Conservation (phyloP, 2,113 vertebrate species). For the Odocoileus hemionus region DNA sequence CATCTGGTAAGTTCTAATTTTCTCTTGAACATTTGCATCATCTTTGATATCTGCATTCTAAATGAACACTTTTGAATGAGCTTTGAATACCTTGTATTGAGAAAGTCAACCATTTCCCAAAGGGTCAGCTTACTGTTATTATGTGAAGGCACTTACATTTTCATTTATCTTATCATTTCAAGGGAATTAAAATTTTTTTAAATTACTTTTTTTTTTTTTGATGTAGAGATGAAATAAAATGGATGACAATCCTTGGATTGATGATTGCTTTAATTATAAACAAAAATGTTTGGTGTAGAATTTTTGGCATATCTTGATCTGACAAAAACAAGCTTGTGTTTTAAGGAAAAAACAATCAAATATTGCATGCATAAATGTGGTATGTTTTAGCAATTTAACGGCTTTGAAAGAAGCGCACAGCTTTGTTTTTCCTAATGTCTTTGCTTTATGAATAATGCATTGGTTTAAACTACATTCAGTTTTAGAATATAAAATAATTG, state of each 20-base stretch:
- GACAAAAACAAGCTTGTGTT: slow-evolving; percentile 79
- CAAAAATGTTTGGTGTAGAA: slow-evolving; percentile 82
- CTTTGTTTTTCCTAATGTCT: slow-evolving; percentile 81
- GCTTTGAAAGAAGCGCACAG: slow-evolving; percentile 78
- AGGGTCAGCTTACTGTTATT: slow-evolving; percentile 87
- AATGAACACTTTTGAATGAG: slow-evolving; percentile 90
- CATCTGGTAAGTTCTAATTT: slow-evolving; percentile 98
- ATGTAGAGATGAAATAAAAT: slow-evolving; percentile 87
- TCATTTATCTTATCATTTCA: slow-evolving; percentile 86
- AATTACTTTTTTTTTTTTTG: slow-evolving; percentile 83
- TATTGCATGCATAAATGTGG: slow-evolving; percentile 82
- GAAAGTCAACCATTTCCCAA: slow-evolving; percentile 86
- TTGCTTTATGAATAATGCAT: slow-evolving; percentile 82
- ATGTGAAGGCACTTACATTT: slow-evolving; percentile 86
- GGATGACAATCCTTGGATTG: slow-evolving; percentile 82
- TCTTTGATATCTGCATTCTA: slow-evolving; percentile 93
- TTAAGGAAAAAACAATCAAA: slow-evolving; percentile 79
- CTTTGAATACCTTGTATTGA: slow-evolving; percentile 89
- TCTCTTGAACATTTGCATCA: slow-evolving; percentile 89
- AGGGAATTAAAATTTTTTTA: slow-evolving; percentile 86
- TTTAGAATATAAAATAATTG: slow-evolving; percentile 76
- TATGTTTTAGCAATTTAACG: slow-evolving; percentile 78
- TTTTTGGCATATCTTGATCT: slow-evolving; percentile 84
- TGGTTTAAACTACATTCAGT: slow-evolving; percentile 74
- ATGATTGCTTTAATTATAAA: slow-evolving; percentile 87